Conservation (phyloP, 2,113 vertebrate genomes). For the Lutjanus erythropterus region DNA sequence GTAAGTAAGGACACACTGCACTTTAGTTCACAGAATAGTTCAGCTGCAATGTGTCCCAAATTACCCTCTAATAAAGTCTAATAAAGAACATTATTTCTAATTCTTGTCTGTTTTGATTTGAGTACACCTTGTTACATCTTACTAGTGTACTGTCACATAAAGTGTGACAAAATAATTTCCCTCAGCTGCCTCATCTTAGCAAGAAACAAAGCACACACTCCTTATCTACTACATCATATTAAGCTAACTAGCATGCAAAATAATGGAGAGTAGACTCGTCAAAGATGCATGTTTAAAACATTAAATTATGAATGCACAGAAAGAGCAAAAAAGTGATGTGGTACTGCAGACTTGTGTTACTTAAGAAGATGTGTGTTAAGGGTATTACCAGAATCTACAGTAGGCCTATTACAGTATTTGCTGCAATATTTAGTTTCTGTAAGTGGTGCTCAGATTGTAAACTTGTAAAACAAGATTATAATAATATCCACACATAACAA, state of each 20-base stretch:
- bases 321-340: not conserved
- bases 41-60: no score
- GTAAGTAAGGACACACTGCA: no score
- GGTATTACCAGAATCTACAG: not conserved
- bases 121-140: no score
- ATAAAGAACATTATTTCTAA: no score
- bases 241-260: not conserved
- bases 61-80: no score
- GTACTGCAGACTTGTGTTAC: not conserved
- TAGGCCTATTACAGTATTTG: not conserved
- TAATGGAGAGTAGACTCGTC: not conserved
- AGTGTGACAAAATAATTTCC: not conserved
- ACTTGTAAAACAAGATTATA: conserved; percentile 46
- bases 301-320: not conserved
- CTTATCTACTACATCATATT: not conserved
- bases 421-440: conserved; percentile 12
- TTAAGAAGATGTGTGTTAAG: not conserved
- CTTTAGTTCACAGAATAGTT: no score
- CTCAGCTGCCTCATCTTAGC: not conserved
- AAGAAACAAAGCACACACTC: no score
- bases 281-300: not conserved
- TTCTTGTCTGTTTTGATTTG: no score
- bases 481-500: conserved; percentile 10
- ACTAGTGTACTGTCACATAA: no score
- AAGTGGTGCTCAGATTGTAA: conserved; percentile 2